Evolutionary conservation across 2,113 vertebrate species (phyloP), one percentile per base, ranked within the genome.

Genomic region (Numenius arquata): DNA sequence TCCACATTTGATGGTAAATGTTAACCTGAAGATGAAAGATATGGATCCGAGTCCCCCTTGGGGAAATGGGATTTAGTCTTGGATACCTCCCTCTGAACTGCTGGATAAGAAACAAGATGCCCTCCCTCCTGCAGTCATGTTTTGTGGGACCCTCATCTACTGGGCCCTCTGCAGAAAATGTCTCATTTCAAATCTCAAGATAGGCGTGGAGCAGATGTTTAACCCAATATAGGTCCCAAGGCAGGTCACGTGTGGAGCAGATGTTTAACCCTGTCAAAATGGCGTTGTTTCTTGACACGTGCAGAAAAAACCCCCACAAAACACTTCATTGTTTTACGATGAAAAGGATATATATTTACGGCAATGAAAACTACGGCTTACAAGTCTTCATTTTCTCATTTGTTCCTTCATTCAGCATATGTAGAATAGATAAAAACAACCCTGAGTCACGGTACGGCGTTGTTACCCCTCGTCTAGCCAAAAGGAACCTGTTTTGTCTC

Each of bases 311-410:
- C 23, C 3, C 3, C 14, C 15, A 30, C 27, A 53, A 29, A 21
- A 26, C 23, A 27, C 13, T 8, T 59, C 10, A 2, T 7, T 5
- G 11, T 45, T 29, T 59, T 68, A 8, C 14, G 83, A 79, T 43
- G 4, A 48, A 66, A 85, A 58, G 2, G 12, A 45, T 43, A 26
- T 53, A 12, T 66, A 48, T 8, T 11, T 32, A 56, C 0, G 0
- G 12, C 59, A 84, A 40, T 78, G 34, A 72, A 91, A 88, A 68
- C 10, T 36, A 23, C n/a, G 30, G 40, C 17, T 74, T 91, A 55
- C 4, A 68, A 27, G 38, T 40, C 26, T 40, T 11, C 22, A 22
- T 80, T 83, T 91, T 88, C n/a, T 67, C 10, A 7, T 81, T 75
- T 81, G 34, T 80, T 92, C 81, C 68, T 61, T 90, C 55, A 77